These are phyloP conservation scores for Zaprionus vittiger DNA, from an alignment of 1,140 invertebrate genomes.

Conservation along the genomic window DNA sequence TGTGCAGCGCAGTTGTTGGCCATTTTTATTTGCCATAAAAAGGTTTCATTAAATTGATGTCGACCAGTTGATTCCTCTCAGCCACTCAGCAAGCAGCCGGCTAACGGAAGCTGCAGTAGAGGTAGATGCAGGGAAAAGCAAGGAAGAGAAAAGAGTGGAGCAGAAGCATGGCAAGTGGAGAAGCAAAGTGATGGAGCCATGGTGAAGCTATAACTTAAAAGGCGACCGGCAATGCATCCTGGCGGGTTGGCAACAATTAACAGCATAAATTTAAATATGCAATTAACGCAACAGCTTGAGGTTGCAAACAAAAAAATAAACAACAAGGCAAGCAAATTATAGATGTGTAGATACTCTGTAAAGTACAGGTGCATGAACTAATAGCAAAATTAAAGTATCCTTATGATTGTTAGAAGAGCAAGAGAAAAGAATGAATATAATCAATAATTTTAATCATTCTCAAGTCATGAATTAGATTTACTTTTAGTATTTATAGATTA, in stretches of 20 bases:
- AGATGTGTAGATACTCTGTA: not conserved
- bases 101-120: not conserved
- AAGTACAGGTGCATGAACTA: not conserved
- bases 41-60: conserved; percentile 36
- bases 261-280: conserved; percentile 82
- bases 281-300: conserved; percentile 78
- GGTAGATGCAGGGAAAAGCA: not conserved
- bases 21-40: conserved; percentile 17
- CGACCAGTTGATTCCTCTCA: conserved; percentile 33
- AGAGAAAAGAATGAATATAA: not conserved
- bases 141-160: not conserved
- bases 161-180: not conserved
- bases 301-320: conserved; percentile 43
- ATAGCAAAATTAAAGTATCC: not conserved
- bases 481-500: not conserved
- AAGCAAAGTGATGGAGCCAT: conserved; percentile 16
- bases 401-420: not conserved
- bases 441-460: too few species aligned
- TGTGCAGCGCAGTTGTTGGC: conserved; percentile 8
- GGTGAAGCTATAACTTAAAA: conserved; percentile 46
- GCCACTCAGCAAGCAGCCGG: conserved; percentile 26
- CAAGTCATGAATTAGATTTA: too few species aligned
- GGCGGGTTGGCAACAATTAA: conserved; percentile 63
- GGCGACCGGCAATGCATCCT: conserved; percentile 30
- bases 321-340: conserved; percentile 8